A percentile compares a stretch with the other conserved stretches of the same genome.
Evolutionary conservation across 2,797 vertebrate genomes (phyloP).

Genomic region (Melopsittacus undulatus): DNA sequence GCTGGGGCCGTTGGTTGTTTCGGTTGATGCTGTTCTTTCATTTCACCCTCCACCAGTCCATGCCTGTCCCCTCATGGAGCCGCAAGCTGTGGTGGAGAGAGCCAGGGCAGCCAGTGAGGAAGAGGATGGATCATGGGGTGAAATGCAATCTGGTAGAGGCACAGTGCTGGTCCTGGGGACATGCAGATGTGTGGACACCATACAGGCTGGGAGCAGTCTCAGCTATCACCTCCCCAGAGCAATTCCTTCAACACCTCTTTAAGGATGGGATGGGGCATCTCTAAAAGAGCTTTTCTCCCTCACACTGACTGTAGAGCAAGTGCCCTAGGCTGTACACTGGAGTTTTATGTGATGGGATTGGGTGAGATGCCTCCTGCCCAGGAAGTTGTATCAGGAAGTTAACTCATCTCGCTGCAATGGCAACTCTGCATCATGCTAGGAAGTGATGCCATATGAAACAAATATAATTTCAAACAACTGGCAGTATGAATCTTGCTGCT

Average conservation of each 20-base stretch:
- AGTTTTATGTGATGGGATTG: neutral
- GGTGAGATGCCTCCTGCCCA: neutral
- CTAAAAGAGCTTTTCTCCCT: neutral
- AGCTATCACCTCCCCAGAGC: neutral
- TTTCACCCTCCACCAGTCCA: neutral
- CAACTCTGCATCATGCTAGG: neutral
- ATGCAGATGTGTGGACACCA: accelerated
- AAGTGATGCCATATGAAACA: neutral
- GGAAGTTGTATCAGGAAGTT: constrained; percentile 22
- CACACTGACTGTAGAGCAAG: neutral
- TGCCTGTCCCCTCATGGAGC: neutral
- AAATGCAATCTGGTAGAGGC: neutral
- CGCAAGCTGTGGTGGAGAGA: neutral
- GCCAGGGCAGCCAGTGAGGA: neutral
- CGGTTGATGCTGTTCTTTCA: neutral
- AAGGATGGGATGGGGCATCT: neutral
- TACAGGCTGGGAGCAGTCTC: neutral
- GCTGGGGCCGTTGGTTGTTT: constrained; percentile 8
- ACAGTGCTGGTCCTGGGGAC: neutral
- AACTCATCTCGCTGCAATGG: neutral
- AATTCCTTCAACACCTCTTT: neutral
- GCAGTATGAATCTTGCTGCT: neutral
- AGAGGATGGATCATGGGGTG: neutral
- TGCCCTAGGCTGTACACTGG: neutral
- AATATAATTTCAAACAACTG: neutral